Conservation (phyloP, 2,888 invertebrate species). For the Protophormia terraenovae region DNA sequence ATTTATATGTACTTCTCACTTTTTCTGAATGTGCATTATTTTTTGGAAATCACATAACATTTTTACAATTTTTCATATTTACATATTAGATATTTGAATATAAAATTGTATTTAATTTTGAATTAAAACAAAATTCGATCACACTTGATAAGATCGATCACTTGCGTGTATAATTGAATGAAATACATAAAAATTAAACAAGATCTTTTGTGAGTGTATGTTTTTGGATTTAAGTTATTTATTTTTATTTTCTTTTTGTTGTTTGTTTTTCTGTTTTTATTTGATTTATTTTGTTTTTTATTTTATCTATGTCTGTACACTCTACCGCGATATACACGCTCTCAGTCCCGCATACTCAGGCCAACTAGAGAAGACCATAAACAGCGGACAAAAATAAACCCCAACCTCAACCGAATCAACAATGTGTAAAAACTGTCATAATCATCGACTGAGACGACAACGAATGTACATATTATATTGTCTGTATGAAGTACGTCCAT, state of each 20-base stretch:
- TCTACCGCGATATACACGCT: slow-evolving; percentile 67
- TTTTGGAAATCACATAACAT: neutral
- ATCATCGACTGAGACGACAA: slow-evolving; percentile 59
- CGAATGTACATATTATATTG: slow-evolving; percentile 24
- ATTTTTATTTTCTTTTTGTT: slow-evolving; percentile 20
- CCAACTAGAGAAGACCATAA: slow-evolving; percentile 68
- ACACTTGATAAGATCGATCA: slow-evolving; percentile 11
- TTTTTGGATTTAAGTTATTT: slow-evolving; percentile 8
- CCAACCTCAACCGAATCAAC: slow-evolving; percentile 67
- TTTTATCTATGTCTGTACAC: slow-evolving; percentile 41
- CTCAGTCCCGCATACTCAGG: slow-evolving; percentile 69
- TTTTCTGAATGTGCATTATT: neutral
- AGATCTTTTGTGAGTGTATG: slow-evolving; percentile 38
- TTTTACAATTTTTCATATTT: slow-evolving; percentile 11
- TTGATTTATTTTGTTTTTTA: slow-evolving; percentile 4
- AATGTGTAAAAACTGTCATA: slow-evolving; percentile 70
- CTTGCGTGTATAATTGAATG: neutral
- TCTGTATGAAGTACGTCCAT: neutral
- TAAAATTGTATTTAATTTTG: neutral
- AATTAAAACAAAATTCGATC: slow-evolving; percentile 18
- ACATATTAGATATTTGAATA: neutral
- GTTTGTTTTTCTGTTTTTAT: slow-evolving; percentile 25
- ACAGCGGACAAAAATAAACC: slow-evolving; percentile 70
- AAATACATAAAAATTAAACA: slow-evolving; percentile 27
- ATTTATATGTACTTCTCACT: neutral